These are phyloP conservation scores for Platygyra sinensis DNA, from an alignment of 64 coral and sea anemone genomes.

Conservation along the genomic window DNA sequence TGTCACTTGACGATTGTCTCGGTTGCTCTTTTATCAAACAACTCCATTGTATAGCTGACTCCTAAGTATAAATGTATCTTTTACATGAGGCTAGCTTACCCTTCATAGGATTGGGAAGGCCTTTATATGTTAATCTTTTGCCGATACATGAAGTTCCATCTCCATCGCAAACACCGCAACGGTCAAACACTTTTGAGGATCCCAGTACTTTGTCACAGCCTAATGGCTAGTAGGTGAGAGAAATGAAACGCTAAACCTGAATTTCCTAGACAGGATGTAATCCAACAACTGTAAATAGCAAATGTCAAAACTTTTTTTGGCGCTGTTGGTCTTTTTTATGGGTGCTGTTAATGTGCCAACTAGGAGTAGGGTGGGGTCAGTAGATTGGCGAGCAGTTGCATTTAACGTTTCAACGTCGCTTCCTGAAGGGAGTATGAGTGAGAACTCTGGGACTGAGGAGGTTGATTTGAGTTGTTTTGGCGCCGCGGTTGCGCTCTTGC, in stretches of 20 bases:
- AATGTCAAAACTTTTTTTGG: too few relatives aligned
- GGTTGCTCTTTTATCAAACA: background rate
- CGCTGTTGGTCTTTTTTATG: too few relatives aligned
- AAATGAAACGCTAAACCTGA: background rate
- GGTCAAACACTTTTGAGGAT: constrained; percentile 36
- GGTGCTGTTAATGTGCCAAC: too few relatives aligned
- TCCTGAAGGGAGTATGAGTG: too few relatives aligned
- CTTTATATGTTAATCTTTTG: constrained; percentile 44
- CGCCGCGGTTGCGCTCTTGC: too few relatives aligned
- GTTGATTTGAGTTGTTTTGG: too few relatives aligned
- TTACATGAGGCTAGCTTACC: background rate
- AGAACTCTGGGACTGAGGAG: too few relatives aligned
- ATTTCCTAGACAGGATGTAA: background rate
- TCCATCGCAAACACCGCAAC: constrained; percentile 63
- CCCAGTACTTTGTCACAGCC: constrained; percentile 64
- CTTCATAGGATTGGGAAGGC: constrained; percentile 28
- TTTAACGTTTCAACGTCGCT: too few relatives aligned
- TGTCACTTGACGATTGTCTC: background rate
- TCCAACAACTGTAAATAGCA: too few relatives aligned
- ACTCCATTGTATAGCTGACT: too few relatives aligned
- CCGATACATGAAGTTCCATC: constrained; percentile 44
- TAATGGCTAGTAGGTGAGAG: background rate
- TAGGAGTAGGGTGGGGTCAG: too few relatives aligned
- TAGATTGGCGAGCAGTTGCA: too few relatives aligned
- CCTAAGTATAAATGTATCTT: background rate